phyloP scores from a whole-genome alignment of 2,797 vertebrate species.

The Tapirus indicus region DNA sequence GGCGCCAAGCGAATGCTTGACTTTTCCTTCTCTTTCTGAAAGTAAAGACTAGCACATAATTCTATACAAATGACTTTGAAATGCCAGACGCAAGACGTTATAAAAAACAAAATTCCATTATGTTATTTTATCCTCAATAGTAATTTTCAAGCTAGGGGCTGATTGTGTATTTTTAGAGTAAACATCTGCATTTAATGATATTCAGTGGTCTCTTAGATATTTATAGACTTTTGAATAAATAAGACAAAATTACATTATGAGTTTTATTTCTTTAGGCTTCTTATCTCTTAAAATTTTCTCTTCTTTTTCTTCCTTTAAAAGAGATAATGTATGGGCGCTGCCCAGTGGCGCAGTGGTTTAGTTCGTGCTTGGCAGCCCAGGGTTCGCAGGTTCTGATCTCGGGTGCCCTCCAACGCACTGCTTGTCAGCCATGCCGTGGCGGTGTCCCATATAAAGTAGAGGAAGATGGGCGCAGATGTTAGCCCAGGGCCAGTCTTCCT shows the following conservation, averaged over 20 bases:
- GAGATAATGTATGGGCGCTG: no score
- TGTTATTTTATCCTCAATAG: neutral
- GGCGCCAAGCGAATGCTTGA: neutral
- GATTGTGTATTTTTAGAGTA: neutral
- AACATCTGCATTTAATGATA: neutral
- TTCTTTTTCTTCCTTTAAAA: neutral
- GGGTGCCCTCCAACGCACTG: no score
- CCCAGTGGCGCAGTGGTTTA: no score
- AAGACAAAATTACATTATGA: neutral
- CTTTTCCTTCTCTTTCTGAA: neutral
- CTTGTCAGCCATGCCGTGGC: no score
- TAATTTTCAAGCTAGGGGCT: conserved; percentile 33
- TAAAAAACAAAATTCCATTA: neutral
- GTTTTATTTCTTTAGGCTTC: conserved; percentile 38
- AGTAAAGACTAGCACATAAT: neutral
- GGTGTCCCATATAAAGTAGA: no score
- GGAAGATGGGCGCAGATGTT: no score
- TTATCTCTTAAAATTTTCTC: neutral
- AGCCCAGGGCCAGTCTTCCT: no score
- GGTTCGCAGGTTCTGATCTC: no score
- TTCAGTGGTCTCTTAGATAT: neutral
- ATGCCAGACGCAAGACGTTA: neutral
- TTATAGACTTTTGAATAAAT: conserved; percentile 38
- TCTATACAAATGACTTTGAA: neutral
- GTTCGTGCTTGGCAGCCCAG: no score